phyloP scores from a whole-genome alignment of 2,888 invertebrate genomes.

The Odiellus spinosus region DNA sequence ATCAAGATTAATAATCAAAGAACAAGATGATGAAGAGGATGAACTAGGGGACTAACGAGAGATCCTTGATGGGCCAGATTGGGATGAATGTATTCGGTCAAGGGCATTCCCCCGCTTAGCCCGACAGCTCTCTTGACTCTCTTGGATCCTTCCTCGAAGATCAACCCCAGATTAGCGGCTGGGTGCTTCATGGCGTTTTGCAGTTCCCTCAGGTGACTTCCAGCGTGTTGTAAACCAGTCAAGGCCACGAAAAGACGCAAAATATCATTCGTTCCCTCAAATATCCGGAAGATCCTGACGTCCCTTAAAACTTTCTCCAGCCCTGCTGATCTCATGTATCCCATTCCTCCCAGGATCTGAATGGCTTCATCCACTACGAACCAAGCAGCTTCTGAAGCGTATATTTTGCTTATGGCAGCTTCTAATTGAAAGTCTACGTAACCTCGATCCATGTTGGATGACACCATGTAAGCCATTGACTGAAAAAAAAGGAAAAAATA shows the following conservation, averaged over 20 bases:
- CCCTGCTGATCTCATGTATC: constrained; percentile 80
- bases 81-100: constrained; percentile 52
- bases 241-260: constrained; percentile 86
- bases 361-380: constrained; percentile 91
- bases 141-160: constrained; percentile 71
- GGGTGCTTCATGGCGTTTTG: constrained; percentile 89
- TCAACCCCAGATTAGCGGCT: constrained; percentile 68
- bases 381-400: constrained; percentile 93
- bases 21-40: too few species aligned
- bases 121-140: constrained; percentile 70
- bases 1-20: too few species aligned
- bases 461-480: constrained; percentile 39
- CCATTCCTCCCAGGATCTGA: constrained; percentile 94
- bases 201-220: constrained; percentile 75
- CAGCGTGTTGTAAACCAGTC: constrained; percentile 88
- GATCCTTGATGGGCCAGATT: constrained; percentile 36
- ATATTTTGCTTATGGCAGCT: constrained; percentile 91
- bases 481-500: constrained; percentile 1
- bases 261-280: constrained; percentile 98
- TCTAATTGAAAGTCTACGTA: constrained; percentile 88
- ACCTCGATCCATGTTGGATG: constrained; percentile 90
- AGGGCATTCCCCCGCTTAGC: constrained; percentile 42
- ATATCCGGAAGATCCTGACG: constrained; percentile 91
- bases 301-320: constrained; percentile 85
- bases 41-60: too few species aligned